These are phyloP conservation scores for Drosophila mayaguana DNA, from an alignment of 2,888 invertebrate species.

Conservation along the genomic window DNA sequence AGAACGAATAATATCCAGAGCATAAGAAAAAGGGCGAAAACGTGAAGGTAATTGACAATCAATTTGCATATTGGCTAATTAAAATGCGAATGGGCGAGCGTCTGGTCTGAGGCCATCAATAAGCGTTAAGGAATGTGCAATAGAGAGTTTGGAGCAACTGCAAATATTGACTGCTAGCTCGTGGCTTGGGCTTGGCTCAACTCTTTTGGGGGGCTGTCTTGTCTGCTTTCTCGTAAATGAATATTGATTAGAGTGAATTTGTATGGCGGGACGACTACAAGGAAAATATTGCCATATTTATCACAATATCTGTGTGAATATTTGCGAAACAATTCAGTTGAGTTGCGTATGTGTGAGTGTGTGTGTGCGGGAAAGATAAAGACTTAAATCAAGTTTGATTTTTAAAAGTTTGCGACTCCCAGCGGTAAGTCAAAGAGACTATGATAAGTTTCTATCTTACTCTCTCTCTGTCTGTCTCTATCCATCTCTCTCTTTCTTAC, in stretches of 20 bases:
- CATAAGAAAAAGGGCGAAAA: not conserved
- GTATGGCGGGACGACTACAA: constrained; percentile 35
- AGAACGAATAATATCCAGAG: constrained; percentile 2
- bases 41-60: not conserved
- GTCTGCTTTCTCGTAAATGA: constrained; percentile 56
- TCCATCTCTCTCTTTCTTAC: not conserved
- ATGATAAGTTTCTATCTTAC: not conserved
- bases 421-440: constrained; percentile 59
- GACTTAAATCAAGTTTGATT: constrained; percentile 76
- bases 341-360: no score
- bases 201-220: constrained; percentile 17
- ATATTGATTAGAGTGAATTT: constrained; percentile 69
- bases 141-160: constrained; percentile 15
- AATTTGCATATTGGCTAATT: constrained; percentile 45
- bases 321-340: constrained; percentile 12
- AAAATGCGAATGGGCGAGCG: constrained; percentile 24
- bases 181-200: constrained; percentile 20
- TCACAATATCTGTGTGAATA: constrained; percentile 42
- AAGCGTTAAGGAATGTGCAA: constrained; percentile 42
- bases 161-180: constrained; percentile 20
- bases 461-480: not conserved
- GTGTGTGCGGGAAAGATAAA: constrained; percentile 16
- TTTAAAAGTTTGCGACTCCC: constrained; percentile 63
- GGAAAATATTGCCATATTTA: constrained; percentile 67
- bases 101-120: constrained; percentile 32